phyloP scores from a whole-genome alignment of 2,113 vertebrate species.

The Bostrychus sinensis region DNA sequence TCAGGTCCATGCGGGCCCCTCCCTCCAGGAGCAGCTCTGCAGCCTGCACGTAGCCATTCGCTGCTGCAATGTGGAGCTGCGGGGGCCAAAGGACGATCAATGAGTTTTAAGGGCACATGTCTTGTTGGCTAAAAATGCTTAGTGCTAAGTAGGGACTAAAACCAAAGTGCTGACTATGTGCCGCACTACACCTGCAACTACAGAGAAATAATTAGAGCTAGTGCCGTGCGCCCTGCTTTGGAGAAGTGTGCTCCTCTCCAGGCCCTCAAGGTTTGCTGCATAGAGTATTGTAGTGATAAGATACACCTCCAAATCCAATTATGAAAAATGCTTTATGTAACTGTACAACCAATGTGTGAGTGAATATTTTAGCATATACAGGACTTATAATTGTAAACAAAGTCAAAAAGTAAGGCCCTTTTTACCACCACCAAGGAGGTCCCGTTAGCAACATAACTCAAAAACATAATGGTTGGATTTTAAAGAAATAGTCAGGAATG shows the following conservation, averaged over 20 bases:
- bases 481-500: too few species aligned
- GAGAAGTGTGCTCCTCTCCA: background rate
- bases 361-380: background rate
- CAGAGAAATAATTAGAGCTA: background rate
- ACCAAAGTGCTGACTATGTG: constrained; percentile 6
- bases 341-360: background rate
- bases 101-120: constrained; percentile 4
- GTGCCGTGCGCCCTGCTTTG: background rate
- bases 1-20: constrained; percentile 87
- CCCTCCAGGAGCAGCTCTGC: constrained; percentile 93
- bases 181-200: constrained; percentile 7
- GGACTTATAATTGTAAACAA: background rate
- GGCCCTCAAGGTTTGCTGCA: background rate
- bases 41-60: constrained; percentile 93
- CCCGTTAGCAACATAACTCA: too few species aligned
- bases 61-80: constrained; percentile 92
- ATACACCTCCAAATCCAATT: background rate
- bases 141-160: constrained; percentile 10
- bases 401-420: too few species aligned
- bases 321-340: too few species aligned
- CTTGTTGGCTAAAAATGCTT: constrained; percentile 8
- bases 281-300: background rate
- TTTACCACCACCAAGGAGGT: too few species aligned
- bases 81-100: constrained; percentile 29
- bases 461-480: too few species aligned